Evolutionary conservation across 2,888 invertebrate genomes (phyloP), one percentile per base, ranked within the genome.

Genomic region (Eucriotettix oculatus): DNA sequence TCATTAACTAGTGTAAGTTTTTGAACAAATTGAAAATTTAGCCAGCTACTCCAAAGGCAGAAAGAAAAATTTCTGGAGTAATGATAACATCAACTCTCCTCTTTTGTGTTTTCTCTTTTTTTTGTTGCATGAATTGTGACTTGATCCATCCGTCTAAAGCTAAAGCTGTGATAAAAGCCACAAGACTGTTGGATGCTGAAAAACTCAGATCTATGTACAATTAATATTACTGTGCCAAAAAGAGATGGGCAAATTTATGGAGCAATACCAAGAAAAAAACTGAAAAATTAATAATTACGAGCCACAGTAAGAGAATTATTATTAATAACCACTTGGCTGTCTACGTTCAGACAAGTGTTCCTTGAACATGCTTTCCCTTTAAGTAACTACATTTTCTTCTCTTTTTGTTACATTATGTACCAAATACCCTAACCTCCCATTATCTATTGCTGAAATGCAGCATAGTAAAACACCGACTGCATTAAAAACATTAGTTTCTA

Each of bases 161-260:
- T 64, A 63, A 64, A 64, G 64, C 64, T 64, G 64, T 64, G 64
- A 64, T 57, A 63, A 61, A 64, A 64, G 64, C 64, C 64, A 63
- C 64, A 64, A 64, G 61, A 64, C 60, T 61, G 56, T 59, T 60
- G 62, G 63, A 64, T 63, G 63, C 63, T 63, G 60, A 60, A 63
- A 63, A 29, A 58, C 61, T 62, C 62, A 64, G 58, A 60, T 63
- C 63, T 63, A 63, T 63, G 58, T 63, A 63, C 63, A 62, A 64
- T 62, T 60, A 61, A 64, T 62, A 62, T 58, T 62, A 64, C 64
- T 62, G 62, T 61, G 64, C 62, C 64, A 64, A 60, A 63, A 63
- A 58, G 57, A 62, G 64, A 62, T 59, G 57, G 57, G 55, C 58
- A 63, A 56, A 57, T 48, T 54, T 53, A 57, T 57, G 48, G 16